phyloP scores from a whole-genome alignment of 2,888 invertebrate species.

The Cheilosia variabilis region DNA sequence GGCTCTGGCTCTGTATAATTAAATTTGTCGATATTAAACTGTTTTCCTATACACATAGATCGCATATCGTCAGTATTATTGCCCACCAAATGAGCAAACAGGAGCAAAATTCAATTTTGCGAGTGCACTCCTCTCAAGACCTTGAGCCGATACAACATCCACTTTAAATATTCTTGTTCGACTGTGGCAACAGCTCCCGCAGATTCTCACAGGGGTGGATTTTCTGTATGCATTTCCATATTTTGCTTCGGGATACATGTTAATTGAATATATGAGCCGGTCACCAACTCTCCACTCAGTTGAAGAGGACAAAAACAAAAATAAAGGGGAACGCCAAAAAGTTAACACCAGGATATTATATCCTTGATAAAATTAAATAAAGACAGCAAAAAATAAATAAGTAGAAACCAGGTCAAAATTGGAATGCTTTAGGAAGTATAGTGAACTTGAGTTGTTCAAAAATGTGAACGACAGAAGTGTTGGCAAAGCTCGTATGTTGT shows the following conservation, averaged over 20 bases:
- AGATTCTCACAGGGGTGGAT: background rate
- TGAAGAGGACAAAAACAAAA: constrained; percentile 1
- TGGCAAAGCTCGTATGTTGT: too few species aligned
- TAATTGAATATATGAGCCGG: constrained; percentile 56
- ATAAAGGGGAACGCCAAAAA: constrained; percentile 81
- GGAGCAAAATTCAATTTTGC: background rate
- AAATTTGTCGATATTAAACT: constrained; percentile 48
- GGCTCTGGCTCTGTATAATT: constrained; percentile 40
- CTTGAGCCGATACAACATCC: background rate
- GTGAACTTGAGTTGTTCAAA: too few species aligned
- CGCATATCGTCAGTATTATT: background rate
- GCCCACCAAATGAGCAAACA: background rate
- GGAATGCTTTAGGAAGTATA: background rate
- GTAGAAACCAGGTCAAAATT: background rate
- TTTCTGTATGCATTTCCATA: constrained; percentile 30
- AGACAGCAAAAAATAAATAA: background rate
- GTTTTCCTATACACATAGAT: constrained; percentile 19
- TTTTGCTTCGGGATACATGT: constrained; percentile 31
- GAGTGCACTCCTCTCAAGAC: constrained; percentile 24
- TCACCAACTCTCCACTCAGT: constrained; percentile 35
- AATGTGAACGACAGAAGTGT: too few species aligned
- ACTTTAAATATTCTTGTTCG: background rate
- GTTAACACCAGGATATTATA: constrained; percentile 56
- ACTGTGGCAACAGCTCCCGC: too few species aligned
- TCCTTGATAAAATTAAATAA: constrained; percentile 13